Evolutionary conservation across 2,888 invertebrate genomes (phyloP).

Genomic region (Pristionchus arcanus): DNA sequence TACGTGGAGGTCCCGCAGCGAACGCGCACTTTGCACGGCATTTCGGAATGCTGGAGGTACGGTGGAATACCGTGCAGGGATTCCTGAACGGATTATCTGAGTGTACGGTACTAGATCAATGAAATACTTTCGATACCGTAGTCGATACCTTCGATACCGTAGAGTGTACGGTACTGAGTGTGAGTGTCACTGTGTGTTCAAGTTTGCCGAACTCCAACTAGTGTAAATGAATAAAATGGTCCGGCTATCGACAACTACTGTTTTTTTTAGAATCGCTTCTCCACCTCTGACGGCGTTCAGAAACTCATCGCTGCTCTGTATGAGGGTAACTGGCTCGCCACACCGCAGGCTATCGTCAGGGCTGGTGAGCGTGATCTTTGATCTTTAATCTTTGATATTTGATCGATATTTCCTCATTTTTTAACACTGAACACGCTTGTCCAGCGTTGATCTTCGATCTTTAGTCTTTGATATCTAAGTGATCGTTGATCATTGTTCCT

Average conservation of each 20-base stretch:
- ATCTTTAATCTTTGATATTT: slow-evolving; percentile 39
- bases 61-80: slow-evolving; percentile 55
- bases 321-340: slow-evolving; percentile 79
- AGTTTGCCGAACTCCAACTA: too few species aligned
- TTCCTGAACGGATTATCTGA: not conserved
- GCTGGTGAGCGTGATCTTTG: slow-evolving; percentile 71
- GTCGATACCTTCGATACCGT: too few species aligned
- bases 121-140: too few species aligned
- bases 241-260: too few species aligned
- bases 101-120: not conserved
- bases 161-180: too few species aligned
- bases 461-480: not conserved
- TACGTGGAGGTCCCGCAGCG: slow-evolving; percentile 82
- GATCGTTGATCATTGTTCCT: too few species aligned
- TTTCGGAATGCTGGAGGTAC: slow-evolving; percentile 79
- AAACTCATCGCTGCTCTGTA: slow-evolving; percentile 55
- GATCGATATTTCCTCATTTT: too few species aligned
- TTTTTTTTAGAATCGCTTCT: not conserved
- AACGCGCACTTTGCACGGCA: slow-evolving; percentile 60
- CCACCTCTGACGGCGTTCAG: not conserved
- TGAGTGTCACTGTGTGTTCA: too few species aligned
- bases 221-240: too few species aligned
- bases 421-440: too few species aligned
- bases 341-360: slow-evolving; percentile 81
- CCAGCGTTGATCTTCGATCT: slow-evolving; percentile 9